Base-by-base conservation (phyloP, 2,888 invertebrate genomes). In the Cerastis leucographa region DNA sequence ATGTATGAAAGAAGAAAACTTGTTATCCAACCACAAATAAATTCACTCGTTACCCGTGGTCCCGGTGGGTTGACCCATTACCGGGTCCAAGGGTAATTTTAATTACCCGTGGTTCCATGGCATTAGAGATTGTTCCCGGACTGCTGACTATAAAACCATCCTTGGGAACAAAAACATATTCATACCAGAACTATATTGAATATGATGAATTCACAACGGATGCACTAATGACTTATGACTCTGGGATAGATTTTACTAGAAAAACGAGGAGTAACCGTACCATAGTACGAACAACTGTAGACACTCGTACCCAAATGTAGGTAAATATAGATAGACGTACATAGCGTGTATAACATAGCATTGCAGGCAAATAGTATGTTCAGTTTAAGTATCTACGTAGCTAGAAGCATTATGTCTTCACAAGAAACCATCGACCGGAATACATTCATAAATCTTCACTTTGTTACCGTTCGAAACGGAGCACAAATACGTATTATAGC, bases 351-450 rank as follows among this genome's bases (percentile, higher is more conserved):
- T 40, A 25, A 19, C 25, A 68, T 61, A 74, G 19, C 12, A 44
- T 54, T 75, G 25, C 22, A 35, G 44, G 14, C n/a, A 46, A 35
- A 64, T 17, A 25, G 12, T 56, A 51, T 61, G 44, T 46, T 61
- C 44, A 62, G 17, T 35, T 51, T n/a, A 44, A 51, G 42, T 42
- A 49, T 56, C n/a, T 17, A 35, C 66, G 35, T 54, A 29, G 61
- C 46, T 46, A 46, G 40, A 64, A 70, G 49, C 35, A 62, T 80
- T 29, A 56, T 61, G 56, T 62, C 44, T 22, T 59, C 44, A 46
- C 54, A 17, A 70, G 61, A 74, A 83, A 56, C 61, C 46, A 59
- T 80, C 44, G 56, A 64, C 76, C 62, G 69, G 76, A 85, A 85
- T 51, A 72, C 76, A 80, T 67, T 71, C 54, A 72, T 81, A 73